A percentile compares a stretch with the other conserved stretches of the same genome.
Evolutionary conservation across 2,797 vertebrate species (phyloP).

Genomic region (Cottoperca gobio): DNA sequence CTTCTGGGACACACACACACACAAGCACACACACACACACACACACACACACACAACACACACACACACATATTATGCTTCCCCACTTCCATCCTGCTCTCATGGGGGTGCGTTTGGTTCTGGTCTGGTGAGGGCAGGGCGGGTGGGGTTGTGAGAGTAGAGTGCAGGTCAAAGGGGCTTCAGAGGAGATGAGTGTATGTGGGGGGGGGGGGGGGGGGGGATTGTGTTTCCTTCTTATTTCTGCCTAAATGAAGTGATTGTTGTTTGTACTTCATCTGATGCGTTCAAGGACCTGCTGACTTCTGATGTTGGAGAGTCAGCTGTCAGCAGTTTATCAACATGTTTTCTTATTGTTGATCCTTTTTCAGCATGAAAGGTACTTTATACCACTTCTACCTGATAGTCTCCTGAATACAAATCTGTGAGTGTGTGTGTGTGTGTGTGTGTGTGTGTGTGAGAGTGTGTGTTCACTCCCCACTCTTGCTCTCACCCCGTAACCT

Average conservation of each 20-base stretch:
- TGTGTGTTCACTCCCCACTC: background rate
- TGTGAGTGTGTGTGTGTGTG: background rate
- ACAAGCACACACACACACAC: constrained; percentile 18
- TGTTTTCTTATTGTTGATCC: too few species aligned
- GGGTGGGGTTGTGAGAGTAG: constrained; percentile 21
- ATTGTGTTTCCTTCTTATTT: too few species aligned
- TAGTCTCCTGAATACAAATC: too few species aligned
- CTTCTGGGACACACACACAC: constrained; percentile 48
- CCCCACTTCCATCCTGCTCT: constrained; percentile 10
- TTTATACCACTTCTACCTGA: background rate
- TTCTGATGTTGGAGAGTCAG: background rate
- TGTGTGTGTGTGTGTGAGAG: constrained; percentile 1
- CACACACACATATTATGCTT: constrained; percentile 18
- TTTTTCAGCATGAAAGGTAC: constrained; percentile 6
- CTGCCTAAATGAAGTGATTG: too few species aligned
- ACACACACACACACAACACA: constrained; percentile 36
- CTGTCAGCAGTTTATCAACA: background rate
- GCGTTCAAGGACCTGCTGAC: constrained; percentile 1
- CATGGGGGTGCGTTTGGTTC: constrained; percentile 41
- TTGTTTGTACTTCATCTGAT: background rate
- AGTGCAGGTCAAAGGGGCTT: constrained; percentile 26
- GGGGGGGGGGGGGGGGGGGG: accelerated
- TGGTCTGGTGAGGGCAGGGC: constrained; percentile 11
- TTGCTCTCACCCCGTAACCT: background rate
- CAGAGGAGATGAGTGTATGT: constrained; percentile 1